Conservation (phyloP, 1,140 invertebrate genomes). For the Melanaphis sacchari region DNA sequence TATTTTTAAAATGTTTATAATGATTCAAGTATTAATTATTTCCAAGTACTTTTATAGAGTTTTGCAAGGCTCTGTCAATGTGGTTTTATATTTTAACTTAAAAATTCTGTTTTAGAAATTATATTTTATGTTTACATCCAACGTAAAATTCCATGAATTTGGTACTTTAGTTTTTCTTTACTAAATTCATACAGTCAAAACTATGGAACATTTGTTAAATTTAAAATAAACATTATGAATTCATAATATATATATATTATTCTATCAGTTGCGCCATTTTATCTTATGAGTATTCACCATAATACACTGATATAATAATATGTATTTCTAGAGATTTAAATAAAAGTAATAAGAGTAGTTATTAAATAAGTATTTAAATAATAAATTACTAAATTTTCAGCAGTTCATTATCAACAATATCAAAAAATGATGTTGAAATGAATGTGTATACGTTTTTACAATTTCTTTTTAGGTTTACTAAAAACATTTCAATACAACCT, state of each 20-base stretch:
- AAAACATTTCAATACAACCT: background rate
- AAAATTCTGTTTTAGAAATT: background rate
- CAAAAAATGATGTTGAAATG: background rate
- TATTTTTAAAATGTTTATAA: background rate
- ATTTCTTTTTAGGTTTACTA: background rate
- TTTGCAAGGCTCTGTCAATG: background rate
- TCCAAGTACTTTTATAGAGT: background rate
- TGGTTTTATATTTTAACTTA: background rate
- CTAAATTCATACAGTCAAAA: background rate
- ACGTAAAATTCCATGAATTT: background rate
- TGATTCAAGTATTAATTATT: background rate
- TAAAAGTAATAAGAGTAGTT: background rate
- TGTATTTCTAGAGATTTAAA: background rate
- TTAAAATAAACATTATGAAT: background rate
- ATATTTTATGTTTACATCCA: background rate
- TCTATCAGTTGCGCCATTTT: background rate
- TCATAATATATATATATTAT: background rate
- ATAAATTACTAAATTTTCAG: background rate
- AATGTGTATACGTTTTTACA: background rate
- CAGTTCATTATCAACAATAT: background rate
- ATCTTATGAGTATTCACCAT: background rate
- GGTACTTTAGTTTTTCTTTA: background rate
- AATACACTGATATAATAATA: background rate
- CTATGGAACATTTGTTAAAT: background rate
- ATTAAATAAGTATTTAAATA: background rate